Evolutionary conservation across 2,797 vertebrate genomes (phyloP).

Genomic region (Garrulus glandarius): DNA sequence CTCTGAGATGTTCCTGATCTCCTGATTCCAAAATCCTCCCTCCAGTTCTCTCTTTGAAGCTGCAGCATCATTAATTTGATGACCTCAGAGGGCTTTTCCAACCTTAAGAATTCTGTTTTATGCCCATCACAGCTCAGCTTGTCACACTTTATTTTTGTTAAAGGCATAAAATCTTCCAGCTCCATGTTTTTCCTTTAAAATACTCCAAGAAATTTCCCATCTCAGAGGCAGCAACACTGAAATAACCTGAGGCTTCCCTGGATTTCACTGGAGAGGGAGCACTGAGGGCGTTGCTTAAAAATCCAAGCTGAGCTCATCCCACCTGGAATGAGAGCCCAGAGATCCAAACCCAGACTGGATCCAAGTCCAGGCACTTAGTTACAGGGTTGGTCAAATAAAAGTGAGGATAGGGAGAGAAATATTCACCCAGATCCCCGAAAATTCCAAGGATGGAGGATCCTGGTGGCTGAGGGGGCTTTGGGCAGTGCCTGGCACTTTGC

Average conservation of each 20-base stretch:
- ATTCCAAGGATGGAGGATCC: neutral
- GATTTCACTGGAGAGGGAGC: neutral
- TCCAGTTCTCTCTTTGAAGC: no score
- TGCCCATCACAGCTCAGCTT: neutral
- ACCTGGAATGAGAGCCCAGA: neutral
- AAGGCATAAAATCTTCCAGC: neutral
- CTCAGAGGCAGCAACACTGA: neutral
- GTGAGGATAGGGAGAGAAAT: neutral
- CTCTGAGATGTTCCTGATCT: neutral
- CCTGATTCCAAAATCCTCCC: neutral
- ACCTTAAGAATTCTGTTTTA: neutral
- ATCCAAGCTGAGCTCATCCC: neutral
- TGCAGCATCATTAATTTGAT: neutral
- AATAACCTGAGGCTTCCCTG: neutral
- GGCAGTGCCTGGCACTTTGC: neutral
- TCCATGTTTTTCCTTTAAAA: neutral
- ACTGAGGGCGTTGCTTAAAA: neutral
- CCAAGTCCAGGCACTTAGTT: neutral
- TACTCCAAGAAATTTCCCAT: neutral
- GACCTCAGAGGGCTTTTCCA: neutral
- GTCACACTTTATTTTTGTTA: neutral
- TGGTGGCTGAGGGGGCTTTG: neutral
- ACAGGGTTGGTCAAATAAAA: neutral
- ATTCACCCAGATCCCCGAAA: neutral
- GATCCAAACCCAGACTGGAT: neutral